A percentile compares a stretch with the other conserved stretches of the same genome.
Conservation (phyloP, 1,140 invertebrate species). For the Wasmannia auropunctata region DNA sequence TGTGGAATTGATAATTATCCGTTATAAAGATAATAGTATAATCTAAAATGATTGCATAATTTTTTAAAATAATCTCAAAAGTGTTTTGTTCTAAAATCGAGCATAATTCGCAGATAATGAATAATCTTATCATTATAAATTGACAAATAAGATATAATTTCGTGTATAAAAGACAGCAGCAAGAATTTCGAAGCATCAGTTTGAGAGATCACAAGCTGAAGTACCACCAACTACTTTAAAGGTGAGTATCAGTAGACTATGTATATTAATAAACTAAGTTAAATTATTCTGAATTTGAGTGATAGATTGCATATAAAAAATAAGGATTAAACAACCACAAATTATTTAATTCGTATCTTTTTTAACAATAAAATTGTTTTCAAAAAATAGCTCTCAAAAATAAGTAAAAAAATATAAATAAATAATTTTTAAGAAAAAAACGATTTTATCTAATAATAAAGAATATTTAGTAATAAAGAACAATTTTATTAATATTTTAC, state of each 20-base stretch:
- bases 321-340: neutral
- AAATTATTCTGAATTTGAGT: neutral
- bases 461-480: too few species aligned
- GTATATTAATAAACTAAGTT: neutral
- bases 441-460: too few species aligned
- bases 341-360: neutral
- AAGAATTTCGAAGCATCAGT: constrained; percentile 18
- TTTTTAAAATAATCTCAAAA: constrained; percentile 8
- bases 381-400: neutral
- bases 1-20: neutral
- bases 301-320: neutral
- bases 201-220: neutral
- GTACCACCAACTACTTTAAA: neutral
- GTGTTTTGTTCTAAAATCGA: neutral
- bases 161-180: constrained; percentile 26
- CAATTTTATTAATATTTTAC: neutral
- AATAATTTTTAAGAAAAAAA: neutral
- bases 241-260: constrained; percentile 6
- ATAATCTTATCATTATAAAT: constrained; percentile 54
- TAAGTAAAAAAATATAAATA: neutral
- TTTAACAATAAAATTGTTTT: neutral
- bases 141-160: constrained; percentile 34
- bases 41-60: constrained; percentile 11
- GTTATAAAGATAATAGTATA: neutral
- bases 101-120: constrained; percentile 1